phyloP scores from a whole-genome alignment of 1,140 invertebrate genomes.

The Riptortus pedestris region DNA sequence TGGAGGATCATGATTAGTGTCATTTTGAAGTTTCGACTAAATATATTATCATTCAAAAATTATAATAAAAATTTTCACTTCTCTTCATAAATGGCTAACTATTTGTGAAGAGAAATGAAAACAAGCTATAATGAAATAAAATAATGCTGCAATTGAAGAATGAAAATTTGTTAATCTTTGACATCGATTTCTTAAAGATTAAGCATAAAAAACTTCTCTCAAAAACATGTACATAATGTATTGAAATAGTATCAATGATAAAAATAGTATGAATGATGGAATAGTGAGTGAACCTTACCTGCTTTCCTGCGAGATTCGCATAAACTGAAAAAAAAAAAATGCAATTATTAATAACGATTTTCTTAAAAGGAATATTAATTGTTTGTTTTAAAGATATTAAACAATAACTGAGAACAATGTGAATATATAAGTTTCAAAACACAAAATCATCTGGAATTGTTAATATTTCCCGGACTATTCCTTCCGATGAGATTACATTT shows the following conservation, averaged over 20 bases:
- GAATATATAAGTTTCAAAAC: background rate
- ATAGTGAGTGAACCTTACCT: constrained; percentile 2
- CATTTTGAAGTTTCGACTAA: too few species aligned
- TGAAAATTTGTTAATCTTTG: background rate
- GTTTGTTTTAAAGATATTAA: background rate
- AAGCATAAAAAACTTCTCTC: background rate
- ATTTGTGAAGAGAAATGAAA: too few species aligned
- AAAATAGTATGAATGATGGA: background rate
- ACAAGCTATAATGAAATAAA: too few species aligned
- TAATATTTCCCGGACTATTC: background rate
- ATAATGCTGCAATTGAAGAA: background rate
- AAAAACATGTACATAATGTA: background rate
- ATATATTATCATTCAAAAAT: too few species aligned
- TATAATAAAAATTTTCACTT: too few species aligned
- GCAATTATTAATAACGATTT: background rate
- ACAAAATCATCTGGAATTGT: background rate
- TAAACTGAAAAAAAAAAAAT: constrained; percentile 29
- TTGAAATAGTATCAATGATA: background rate
- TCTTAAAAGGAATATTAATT: background rate
- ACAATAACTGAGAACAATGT: background rate
- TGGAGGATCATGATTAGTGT: too few species aligned
- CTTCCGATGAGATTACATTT: background rate
- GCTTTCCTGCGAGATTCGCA: constrained; percentile 28
- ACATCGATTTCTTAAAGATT: background rate
- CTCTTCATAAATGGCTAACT: too few species aligned